Percentiles rank a stretch among this genome's conserved stretches.
Evolutionary conservation across 1,140 invertebrate genomes (phyloP).

Genomic region (Pseudomyrmex sp.): DNA sequence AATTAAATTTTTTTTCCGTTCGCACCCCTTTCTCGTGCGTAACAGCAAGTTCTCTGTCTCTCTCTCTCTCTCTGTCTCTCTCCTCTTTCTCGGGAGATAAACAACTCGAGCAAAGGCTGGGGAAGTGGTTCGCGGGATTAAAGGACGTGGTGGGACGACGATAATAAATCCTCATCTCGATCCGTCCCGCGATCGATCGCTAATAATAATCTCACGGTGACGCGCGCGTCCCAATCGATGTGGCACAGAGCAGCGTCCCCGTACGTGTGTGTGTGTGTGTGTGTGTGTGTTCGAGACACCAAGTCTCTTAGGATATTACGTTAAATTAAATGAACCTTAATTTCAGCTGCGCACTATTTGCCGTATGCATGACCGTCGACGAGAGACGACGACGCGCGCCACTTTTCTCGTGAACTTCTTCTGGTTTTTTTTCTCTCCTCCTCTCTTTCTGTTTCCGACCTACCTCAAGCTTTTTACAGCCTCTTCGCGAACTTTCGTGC

Average conservation of each 20-base stretch:
- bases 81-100: too few relatives aligned
- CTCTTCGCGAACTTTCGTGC: neutral
- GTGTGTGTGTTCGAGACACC: neutral
- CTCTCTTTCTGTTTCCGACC: neutral
- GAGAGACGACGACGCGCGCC: neutral
- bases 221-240: constrained; percentile 12
- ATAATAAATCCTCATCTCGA: constrained; percentile 51
- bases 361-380: neutral
- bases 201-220: constrained; percentile 56
- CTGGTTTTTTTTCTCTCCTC: neutral
- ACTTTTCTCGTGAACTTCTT: neutral
- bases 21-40: neutral
- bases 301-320: constrained; percentile 9
- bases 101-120: neutral
- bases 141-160: neutral
- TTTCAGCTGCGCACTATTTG: constrained; percentile 25
- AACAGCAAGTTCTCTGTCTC: neutral
- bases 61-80: too few relatives aligned
- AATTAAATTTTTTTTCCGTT: constrained; percentile 25
- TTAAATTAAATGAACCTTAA: constrained; percentile 42
- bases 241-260: too few relatives aligned
- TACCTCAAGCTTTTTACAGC: neutral
- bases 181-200: constrained; percentile 42
- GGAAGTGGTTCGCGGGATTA: neutral
- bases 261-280: neutral